A percentile compares a stretch with the other conserved stretches of the same genome.
These are phyloP conservation scores for Syngnathus rostellatus DNA, from an alignment of 2,797 vertebrate genomes.

Conservation along the genomic window DNA sequence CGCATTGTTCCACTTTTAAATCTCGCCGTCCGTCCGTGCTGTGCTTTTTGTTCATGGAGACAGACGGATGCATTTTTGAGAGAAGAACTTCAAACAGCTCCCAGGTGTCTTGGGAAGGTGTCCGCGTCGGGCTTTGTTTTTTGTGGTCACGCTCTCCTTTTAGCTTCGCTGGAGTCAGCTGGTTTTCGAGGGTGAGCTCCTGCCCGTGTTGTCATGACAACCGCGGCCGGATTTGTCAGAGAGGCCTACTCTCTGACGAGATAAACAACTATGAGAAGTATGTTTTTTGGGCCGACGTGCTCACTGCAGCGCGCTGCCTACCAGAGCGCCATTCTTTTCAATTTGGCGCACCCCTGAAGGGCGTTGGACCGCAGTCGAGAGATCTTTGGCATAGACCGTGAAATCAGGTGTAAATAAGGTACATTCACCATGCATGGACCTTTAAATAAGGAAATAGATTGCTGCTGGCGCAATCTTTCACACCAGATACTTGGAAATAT, in stretches of 20 bases:
- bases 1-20: slow-evolving; percentile 4
- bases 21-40: not conserved
- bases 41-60: not conserved
- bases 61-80: not conserved
- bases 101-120: not conserved
- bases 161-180: not conserved
- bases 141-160: not conserved
- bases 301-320: not conserved
- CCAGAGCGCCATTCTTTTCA: not conserved
- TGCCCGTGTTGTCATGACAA: not conserved
- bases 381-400: not conserved
- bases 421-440: not conserved
- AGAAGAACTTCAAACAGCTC: not conserved
- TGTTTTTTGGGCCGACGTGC: not conserved
- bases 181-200: not conserved
- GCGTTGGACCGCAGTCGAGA: not conserved
- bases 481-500: no score
- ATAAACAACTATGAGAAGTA: not conserved
- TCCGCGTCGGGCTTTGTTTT: not conserved
- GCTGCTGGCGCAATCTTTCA: not conserved
- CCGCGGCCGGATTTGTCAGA: no score
- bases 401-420: slow-evolving; percentile 1
- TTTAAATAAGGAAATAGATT: not conserved
- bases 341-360: not conserved
- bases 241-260: not conserved